phyloP scores from a whole-genome alignment of 2,113 vertebrate species.

The Sula dactylatra region DNA sequence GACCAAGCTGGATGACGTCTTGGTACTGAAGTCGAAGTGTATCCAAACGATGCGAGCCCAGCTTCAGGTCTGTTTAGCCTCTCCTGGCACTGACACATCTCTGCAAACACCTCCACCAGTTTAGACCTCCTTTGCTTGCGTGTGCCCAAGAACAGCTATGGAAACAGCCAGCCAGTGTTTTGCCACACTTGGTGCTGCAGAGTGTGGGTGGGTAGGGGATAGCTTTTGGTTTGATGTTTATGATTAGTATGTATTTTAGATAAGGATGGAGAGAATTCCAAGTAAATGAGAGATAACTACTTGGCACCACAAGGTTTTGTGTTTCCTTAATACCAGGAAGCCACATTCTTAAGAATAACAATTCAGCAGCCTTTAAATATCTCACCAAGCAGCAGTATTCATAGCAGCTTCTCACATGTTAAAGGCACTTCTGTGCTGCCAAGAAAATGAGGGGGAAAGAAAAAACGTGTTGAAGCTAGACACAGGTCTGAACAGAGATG shows the following conservation, averaged over 20 bases:
- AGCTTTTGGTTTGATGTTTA: slow-evolving; percentile 9
- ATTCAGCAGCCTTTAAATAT: neutral
- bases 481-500: neutral
- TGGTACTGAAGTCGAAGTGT: slow-evolving; percentile 79
- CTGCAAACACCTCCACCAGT: neutral
- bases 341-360: neutral
- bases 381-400: neutral
- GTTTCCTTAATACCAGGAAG: neutral
- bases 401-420: neutral
- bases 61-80: slow-evolving; percentile 72
- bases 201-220: neutral
- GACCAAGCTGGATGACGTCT: slow-evolving; percentile 79
- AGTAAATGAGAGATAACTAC: neutral
- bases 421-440: neutral
- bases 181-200: neutral
- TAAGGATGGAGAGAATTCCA: neutral
- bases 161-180: neutral
- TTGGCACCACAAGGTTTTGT: neutral
- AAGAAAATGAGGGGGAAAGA: neutral
- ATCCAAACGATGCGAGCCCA: slow-evolving; percentile 77
- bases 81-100: neutral
- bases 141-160: neutral
- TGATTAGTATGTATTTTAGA: neutral
- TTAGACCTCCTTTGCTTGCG: slow-evolving; percentile 6
- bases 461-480: neutral